A percentile compares a stretch with the other conserved stretches of the same genome.
Conservation (phyloP, 2,113 vertebrate species). For the Hippocampus barbouri region DNA sequence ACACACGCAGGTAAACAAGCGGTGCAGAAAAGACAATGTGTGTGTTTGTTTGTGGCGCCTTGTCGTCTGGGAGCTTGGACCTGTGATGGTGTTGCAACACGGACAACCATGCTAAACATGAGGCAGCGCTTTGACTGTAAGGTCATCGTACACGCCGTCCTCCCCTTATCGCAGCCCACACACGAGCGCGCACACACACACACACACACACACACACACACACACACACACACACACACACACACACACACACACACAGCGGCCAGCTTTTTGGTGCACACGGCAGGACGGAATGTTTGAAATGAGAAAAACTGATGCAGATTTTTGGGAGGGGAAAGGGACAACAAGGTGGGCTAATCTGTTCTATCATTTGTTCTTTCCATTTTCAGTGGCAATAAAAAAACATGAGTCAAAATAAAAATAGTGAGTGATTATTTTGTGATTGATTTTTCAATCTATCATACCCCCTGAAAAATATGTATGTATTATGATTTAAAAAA, state of each 20-base stretch:
- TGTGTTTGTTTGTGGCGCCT: constrained; percentile 34
- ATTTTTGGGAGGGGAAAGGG: constrained; percentile 23
- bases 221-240: not conserved
- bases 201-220: no score
- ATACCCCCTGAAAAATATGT: no score
- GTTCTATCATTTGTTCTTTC: not conserved
- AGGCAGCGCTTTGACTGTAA: constrained; percentile 52
- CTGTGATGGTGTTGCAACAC: constrained; percentile 52
- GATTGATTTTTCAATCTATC: no score
- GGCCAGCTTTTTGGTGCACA: constrained; percentile 4
- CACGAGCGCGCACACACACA: not conserved
- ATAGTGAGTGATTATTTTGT: no score
- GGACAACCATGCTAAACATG: constrained; percentile 52
- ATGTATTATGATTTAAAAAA: no score
- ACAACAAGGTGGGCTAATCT: not conserved
- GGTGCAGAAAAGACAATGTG: constrained; percentile 2
- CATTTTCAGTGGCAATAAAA: no score
- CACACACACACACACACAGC: not conserved
- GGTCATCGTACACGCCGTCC: constrained; percentile 48
- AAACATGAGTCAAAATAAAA: no score
- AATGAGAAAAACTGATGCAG: constrained; percentile 11
- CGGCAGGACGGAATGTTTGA: not conserved
- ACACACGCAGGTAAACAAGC: not conserved
- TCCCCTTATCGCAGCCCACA: constrained; percentile 24
- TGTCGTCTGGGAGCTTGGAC: constrained; percentile 39